phyloP scores from a whole-genome alignment of 1,140 invertebrate genomes.

The Leguminivora glycinivorella region DNA sequence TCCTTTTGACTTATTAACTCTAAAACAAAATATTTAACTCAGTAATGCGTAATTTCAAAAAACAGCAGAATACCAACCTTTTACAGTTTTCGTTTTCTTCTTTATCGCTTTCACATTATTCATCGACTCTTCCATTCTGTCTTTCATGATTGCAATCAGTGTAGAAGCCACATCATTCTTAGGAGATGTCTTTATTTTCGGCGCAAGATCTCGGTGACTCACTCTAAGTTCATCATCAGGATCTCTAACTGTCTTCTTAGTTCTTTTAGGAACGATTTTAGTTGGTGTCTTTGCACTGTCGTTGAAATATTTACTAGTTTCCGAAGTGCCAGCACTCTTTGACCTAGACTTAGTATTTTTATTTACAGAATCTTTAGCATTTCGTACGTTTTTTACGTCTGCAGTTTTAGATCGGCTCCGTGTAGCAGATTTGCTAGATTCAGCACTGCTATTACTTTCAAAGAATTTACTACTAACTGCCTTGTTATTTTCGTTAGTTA shows the following conservation, averaged over 20 bases:
- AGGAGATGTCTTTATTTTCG: slow-evolving; percentile 48
- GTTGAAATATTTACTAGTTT: slow-evolving; percentile 67
- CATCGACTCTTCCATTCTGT: slow-evolving; percentile 61
- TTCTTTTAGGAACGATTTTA: slow-evolving; percentile 38
- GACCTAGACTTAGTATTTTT: slow-evolving; percentile 48
- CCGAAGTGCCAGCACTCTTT: slow-evolving; percentile 52
- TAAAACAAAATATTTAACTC: no score
- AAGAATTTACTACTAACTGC: slow-evolving; percentile 61
- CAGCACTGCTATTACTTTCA: slow-evolving; percentile 40
- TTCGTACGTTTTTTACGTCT: slow-evolving; percentile 38
- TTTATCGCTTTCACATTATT: neutral
- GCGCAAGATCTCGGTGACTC: slow-evolving; percentile 62
- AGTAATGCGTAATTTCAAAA: no score
- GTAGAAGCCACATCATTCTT: slow-evolving; percentile 72
- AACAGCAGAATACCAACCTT: slow-evolving; percentile 45
- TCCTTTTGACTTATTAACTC: no score
- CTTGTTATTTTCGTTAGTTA: slow-evolving; percentile 35
- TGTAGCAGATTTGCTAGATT: slow-evolving; percentile 33
- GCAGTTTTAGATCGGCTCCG: slow-evolving; percentile 60
- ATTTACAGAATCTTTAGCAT: slow-evolving; percentile 33
- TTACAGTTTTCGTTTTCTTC: slow-evolving; percentile 38
- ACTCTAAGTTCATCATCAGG: slow-evolving; percentile 54
- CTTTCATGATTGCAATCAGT: slow-evolving; percentile 74
- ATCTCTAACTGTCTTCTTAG: slow-evolving; percentile 35
- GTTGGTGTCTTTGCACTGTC: slow-evolving; percentile 34